Conservation (phyloP, 2,888 invertebrate species). For the Halocaridina rubra region DNA sequence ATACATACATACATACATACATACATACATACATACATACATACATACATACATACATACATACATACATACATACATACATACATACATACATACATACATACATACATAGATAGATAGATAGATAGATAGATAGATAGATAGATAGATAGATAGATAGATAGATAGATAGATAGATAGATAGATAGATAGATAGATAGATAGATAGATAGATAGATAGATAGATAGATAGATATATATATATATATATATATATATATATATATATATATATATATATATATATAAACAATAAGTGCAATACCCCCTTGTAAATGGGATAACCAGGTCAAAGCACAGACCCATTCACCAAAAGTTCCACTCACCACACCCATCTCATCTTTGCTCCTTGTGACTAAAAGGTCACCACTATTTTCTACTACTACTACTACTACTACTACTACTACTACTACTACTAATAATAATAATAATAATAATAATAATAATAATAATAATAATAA, state of each 20-base stretch:
- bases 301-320: no score
- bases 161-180: neutral
- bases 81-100: neutral
- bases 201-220: neutral
- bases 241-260: slow-evolving; percentile 4
- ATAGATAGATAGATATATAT: neutral
- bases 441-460: no score
- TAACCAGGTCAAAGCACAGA: no score
- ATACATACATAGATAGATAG: neutral
- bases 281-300: slow-evolving; percentile 25
- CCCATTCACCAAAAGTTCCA: no score
- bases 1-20: neutral
- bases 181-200: neutral
- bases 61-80: neutral
- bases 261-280: neutral
- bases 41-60: neutral
- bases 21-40: neutral
- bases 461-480: no score
- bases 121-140: neutral
- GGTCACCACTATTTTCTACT: no score
- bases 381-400: no score
- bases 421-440: no score
- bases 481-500: no score
- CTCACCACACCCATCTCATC: no score
- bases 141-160: neutral